phyloP scores from a whole-genome alignment of 1,140 invertebrate species.

The Archegozetes longisetosus region DNA sequence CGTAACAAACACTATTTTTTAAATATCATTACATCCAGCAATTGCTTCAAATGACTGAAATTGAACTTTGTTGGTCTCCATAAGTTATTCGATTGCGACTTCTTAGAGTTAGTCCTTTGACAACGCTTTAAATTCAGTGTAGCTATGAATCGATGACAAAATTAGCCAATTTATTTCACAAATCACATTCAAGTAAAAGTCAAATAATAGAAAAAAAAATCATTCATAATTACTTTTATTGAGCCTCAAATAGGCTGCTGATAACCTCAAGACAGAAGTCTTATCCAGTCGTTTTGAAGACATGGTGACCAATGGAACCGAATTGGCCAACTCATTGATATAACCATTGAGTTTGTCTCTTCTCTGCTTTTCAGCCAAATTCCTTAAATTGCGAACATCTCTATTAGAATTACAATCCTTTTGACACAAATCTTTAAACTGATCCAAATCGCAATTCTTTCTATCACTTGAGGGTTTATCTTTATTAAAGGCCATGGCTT shows the following conservation, averaged over 20 bases:
- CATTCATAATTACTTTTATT: conserved; percentile 36
- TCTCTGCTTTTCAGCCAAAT: conserved; percentile 70
- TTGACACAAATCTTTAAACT: too few relatives aligned
- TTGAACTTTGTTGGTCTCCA: conserved; percentile 18
- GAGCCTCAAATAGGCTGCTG: conserved; percentile 52
- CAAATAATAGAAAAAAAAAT: conserved; percentile 20
- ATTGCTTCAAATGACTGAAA: conserved; percentile 23
- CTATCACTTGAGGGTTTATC: too few relatives aligned
- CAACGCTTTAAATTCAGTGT: not conserved
- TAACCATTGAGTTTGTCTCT: conserved; percentile 73
- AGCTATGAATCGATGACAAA: not conserved
- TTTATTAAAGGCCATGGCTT: too few relatives aligned
- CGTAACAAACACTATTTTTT: too few relatives aligned
- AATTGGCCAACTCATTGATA: conserved; percentile 57
- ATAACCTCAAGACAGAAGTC: conserved; percentile 64
- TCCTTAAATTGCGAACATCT: conserved; percentile 55
- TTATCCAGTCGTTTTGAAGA: conserved; percentile 69
- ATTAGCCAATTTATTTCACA: not conserved
- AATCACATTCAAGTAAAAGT: not conserved
- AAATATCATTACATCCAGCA: conserved; percentile 19
- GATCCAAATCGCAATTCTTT: too few relatives aligned
- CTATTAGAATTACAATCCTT: conserved; percentile 35
- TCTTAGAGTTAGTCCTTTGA: not conserved
- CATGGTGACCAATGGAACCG: conserved; percentile 50
- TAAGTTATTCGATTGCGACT: not conserved